Evolutionary conservation across 2,888 invertebrate species (phyloP), one percentile per base, ranked within the genome.

Genomic region (Geotrupes spiniger): DNA sequence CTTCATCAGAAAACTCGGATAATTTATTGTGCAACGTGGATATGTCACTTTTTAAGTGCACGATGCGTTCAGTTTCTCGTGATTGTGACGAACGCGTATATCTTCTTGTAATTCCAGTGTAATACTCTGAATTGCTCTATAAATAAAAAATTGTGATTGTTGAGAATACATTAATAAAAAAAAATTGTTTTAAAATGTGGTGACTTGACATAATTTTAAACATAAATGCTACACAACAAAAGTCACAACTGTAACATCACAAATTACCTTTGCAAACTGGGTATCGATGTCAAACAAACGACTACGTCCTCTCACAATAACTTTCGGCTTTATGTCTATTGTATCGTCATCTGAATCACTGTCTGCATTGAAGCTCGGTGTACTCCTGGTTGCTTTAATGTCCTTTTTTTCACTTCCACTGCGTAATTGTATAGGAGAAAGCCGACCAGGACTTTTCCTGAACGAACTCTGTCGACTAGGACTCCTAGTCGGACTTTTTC

Each of bases 1-100:
- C 73, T 46, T 72, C 72, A 48, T 72, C 73, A 1, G 72, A 72
- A 55, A 72, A 72, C 54, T 73, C 72, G 1, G 69, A 65, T 2
- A 72, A 44, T 42, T 63, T 64, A 2, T 62, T 52, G 2, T 56
- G 53, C 8, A 54, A 17, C 5, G 42, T 51, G 29, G 42, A 27
- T 15, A 15, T 64, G 40, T 65, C 64, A 37, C 61, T 57, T 58
- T 65, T 66, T 17, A 69, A 53, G 53, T 68, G 69, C 2, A 69
- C 63, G 9, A 70, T 59, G 17, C 63, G 58, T 39, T 71, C 71
- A 3, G 61, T 49, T 46, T 70, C 66, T 2, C 56, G 58, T 27
- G 58, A 59, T 45, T 62, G 64, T 5, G 67, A 63, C 37, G 57
- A 63, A 12, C 63, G 55, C 5, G 64, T 62, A 2, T 63, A 47